These are phyloP conservation scores for Hydrolagus colliei DNA, from an alignment of 2,797 vertebrate species.

Conservation along the genomic window DNA sequence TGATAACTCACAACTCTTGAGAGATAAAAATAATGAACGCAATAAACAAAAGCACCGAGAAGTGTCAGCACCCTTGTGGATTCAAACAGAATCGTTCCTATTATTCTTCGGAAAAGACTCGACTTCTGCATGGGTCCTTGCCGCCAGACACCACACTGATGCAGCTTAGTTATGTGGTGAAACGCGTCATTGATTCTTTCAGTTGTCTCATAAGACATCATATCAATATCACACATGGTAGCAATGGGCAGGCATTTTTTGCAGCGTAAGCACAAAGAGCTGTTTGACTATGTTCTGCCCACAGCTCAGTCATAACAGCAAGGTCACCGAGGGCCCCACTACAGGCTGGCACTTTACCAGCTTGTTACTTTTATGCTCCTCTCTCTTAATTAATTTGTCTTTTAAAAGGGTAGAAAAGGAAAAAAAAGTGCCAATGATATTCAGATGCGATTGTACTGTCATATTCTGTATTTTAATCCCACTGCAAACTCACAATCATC, in stretches of 20 bases:
- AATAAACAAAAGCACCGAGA: not conserved
- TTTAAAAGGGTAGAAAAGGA: conserved; percentile 16
- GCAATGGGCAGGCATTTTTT: not conserved
- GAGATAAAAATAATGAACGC: not conserved
- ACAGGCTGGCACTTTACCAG: not conserved
- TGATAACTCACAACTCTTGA: not conserved
- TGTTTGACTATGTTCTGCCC: not conserved
- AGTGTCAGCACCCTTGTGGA: not conserved
- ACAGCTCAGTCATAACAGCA: not conserved
- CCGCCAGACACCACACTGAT: not conserved
- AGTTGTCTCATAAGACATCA: not conserved
- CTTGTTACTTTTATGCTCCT: not conserved
- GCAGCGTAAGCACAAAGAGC: not conserved
- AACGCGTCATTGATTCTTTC: not conserved
- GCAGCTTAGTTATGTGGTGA: not conserved
- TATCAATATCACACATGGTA: not conserved
- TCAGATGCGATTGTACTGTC: conserved; percentile 27
- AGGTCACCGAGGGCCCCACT: not conserved
- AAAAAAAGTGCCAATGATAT: conserved; percentile 21
- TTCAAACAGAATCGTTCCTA: no score
- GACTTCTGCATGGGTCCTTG: not conserved
- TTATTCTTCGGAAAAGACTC: not conserved
- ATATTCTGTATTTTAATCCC: conserved; percentile 23
- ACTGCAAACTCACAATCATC: conserved; percentile 26
- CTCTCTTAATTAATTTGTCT: conserved; percentile 10